These are phyloP conservation scores for Drosophila lini DNA, from an alignment of 1,140 invertebrate species.

Conservation along the genomic window DNA sequence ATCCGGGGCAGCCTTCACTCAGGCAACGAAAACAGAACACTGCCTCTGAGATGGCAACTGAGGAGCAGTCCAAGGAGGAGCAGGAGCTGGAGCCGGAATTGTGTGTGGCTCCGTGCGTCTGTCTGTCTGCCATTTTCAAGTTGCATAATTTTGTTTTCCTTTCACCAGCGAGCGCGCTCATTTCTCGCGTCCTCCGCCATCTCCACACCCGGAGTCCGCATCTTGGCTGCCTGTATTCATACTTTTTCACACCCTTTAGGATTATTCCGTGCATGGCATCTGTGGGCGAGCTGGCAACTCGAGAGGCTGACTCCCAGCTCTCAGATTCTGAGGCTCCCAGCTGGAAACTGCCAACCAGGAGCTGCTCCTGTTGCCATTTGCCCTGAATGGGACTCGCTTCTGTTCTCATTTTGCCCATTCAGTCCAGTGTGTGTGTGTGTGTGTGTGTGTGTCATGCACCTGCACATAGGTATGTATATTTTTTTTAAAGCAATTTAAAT, in stretches of 20 bases:
- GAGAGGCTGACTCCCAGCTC: conserved; percentile 33
- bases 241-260: conserved; percentile 82
- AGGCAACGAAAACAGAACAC: conserved; percentile 55
- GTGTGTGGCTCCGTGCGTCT: conserved; percentile 14
- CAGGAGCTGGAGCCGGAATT: conserved; percentile 3
- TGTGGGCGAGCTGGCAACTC: conserved; percentile 34
- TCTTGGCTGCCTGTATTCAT: conserved; percentile 72
- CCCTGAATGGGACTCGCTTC: conserved; percentile 41
- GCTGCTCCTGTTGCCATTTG: conserved; percentile 66
- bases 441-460: conserved; percentile 17
- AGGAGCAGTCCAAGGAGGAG: conserved; percentile 23
- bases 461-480: conserved; percentile 14
- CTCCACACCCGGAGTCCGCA: conserved; percentile 18
- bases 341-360: conserved; percentile 32
- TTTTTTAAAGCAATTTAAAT: conserved; percentile 81
- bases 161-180: conserved; percentile 63
- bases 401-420: conserved; percentile 47
- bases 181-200: conserved; percentile 35
- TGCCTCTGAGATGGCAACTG: conserved; percentile 63
- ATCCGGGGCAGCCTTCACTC: conserved; percentile 41
- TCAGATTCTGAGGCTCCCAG: conserved; percentile 8
- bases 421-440: conserved; percentile 9
- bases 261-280: conserved; percentile 75
- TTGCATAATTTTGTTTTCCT: conserved; percentile 80
- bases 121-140: conserved; percentile 68